These are phyloP conservation scores for Laothoe populi DNA, from an alignment of 2,888 invertebrate genomes.

Conservation along the genomic window DNA sequence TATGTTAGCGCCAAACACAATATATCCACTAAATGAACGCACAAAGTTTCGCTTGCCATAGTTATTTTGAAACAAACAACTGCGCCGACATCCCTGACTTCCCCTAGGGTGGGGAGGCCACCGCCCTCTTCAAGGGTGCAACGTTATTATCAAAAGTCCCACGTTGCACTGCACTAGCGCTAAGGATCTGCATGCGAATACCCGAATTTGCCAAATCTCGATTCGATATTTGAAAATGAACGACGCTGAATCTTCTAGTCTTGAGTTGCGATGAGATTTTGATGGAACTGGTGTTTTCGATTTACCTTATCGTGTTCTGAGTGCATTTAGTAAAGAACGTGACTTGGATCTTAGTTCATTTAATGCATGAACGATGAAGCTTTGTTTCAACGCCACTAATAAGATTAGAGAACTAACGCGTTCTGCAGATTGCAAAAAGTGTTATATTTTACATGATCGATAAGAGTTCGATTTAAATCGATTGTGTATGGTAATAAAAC, in stretches of 20 bases:
- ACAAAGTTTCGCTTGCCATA: constrained; percentile 51
- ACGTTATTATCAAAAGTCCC: constrained; percentile 56
- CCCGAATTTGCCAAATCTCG: constrained; percentile 69
- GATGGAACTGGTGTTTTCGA: constrained; percentile 56
- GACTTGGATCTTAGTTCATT: constrained; percentile 45
- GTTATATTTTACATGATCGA: constrained; percentile 1
- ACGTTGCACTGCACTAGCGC: constrained; percentile 57
- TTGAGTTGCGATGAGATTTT: constrained; percentile 61
- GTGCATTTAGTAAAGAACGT: constrained; percentile 60
- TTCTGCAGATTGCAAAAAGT: not conserved
- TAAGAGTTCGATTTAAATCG: not conserved
- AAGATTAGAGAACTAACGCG: not conserved
- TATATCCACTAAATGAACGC: constrained; percentile 58
- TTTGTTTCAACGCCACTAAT: constrained; percentile 9
- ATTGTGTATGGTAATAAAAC: constrained; percentile 21
- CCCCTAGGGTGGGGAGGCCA: constrained; percentile 37
- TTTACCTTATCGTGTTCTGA: constrained; percentile 54
- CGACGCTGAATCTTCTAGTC: constrained; percentile 56
- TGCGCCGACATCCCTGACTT: constrained; percentile 42
- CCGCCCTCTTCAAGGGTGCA: constrained; percentile 51
- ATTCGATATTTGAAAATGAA: constrained; percentile 61
- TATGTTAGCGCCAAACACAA: constrained; percentile 22
- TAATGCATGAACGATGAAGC: not conserved
- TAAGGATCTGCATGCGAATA: constrained; percentile 74
- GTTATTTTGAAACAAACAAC: constrained; percentile 57